These are phyloP conservation scores for Pardalotus punctatus DNA, from an alignment of 2,113 vertebrate genomes.

Conservation along the genomic window DNA sequence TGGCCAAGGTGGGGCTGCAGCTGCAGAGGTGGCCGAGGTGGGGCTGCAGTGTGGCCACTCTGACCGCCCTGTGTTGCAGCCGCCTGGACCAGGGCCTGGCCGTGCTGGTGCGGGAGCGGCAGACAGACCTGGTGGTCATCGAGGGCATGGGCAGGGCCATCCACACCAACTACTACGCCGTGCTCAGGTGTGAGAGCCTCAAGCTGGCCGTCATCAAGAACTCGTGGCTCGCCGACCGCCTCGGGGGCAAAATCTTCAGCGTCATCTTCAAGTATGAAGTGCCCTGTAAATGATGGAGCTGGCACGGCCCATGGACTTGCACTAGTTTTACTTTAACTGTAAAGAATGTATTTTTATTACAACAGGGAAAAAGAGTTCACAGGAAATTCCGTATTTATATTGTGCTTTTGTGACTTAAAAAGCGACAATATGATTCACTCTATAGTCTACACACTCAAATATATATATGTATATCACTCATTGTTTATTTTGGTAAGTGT, in stretches of 20 bases:
- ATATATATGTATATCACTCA: constrained; percentile 72
- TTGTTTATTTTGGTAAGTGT: constrained; percentile 57
- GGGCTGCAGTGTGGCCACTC: not conserved
- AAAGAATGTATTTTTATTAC: constrained; percentile 71
- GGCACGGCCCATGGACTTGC: constrained; percentile 44
- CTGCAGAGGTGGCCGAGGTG: accelerated
- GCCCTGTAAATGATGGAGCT: constrained; percentile 66
- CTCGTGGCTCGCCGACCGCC: constrained; percentile 94
- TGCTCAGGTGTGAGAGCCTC: constrained; percentile 90
- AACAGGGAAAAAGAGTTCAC: constrained; percentile 41
- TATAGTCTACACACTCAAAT: constrained; percentile 61
- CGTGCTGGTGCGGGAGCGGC: constrained; percentile 82
- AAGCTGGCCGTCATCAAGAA: constrained; percentile 98
- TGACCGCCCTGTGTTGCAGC: constrained; percentile 57
- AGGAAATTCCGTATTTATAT: constrained; percentile 61
- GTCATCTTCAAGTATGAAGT: constrained; percentile 98
- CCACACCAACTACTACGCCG: constrained; percentile 94
- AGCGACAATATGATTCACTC: constrained; percentile 59
- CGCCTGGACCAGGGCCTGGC: constrained; percentile 93
- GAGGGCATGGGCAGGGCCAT: constrained; percentile 98
- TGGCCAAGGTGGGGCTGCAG: not conserved
- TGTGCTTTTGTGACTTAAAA: constrained; percentile 68
- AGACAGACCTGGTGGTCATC: constrained; percentile 92
- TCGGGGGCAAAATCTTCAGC: constrained; percentile 94
- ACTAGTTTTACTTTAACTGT: constrained; percentile 59